Evolutionary conservation across 30 jellyfish, hydroid and myxozoan species (phyloP), one percentile per base, ranked within the genome.

Genomic region (Sanderia malayensis): DNA sequence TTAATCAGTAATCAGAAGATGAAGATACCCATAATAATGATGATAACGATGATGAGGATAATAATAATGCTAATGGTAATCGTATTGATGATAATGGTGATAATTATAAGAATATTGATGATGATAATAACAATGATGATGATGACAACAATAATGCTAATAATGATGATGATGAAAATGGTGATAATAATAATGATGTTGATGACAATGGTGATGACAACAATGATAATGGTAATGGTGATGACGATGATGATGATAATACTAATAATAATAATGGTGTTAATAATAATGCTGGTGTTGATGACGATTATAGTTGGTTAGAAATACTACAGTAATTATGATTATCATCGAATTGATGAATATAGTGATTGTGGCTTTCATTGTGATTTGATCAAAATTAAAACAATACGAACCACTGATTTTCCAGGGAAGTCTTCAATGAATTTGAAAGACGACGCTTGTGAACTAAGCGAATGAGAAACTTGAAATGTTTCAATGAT

Each of bases 401-500:
- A n/a, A n/a, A n/a, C 52, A 37, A 37, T 0, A 23, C 74, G 17
- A 31, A 66, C 79, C 79, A 32, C 41, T 15, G 33, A 32, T 27
- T 23, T 66, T 37, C 79, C 79, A 29, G 79, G 79, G 4, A 66
- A 37, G 41, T 66, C 63, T 28, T 66, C 79, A 11, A 66, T 32
- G 24, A 29, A 17, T 15, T 17, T 22, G 22, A 66, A 66, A 20
- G 23, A 19, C 17, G 65, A 7, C 11, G 73, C 33, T 4, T 37
- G 10, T 24, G 74, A 66, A 66, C 37, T 66, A 2, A 49, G 17
- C 15, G 79, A 33, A 49, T 66, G 37, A 13, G 79, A 23, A 32
- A 66, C 41, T 66, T 37, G 41, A 66, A 19, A 66, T 9, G 32
- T 66, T 41, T 44, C 28, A 28, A 66, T 63, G 21, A 37, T 10